Conservation (phyloP, 92 coral and sea anemone species). For the Scolanthus callimorphus region DNA sequence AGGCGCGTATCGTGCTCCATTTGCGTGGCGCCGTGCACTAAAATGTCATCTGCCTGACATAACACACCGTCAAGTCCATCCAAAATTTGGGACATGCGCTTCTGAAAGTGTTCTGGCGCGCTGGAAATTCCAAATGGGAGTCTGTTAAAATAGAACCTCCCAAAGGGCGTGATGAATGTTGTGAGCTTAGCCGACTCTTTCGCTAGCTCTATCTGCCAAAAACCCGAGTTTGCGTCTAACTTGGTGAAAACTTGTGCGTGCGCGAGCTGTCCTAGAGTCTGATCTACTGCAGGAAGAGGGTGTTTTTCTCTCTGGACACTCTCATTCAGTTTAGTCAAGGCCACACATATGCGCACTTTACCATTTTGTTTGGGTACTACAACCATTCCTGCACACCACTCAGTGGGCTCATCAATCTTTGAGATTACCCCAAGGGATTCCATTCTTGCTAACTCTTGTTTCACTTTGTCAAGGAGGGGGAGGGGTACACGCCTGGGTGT, state of each 20-base stretch:
- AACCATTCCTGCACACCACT: slow-evolving; percentile 22
- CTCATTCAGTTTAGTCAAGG: slow-evolving; percentile 36
- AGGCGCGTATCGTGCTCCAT: no score
- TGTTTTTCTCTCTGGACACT: slow-evolving; percentile 29
- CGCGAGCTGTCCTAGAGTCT: slow-evolving; percentile 38
- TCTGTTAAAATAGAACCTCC: slow-evolving; percentile 26
- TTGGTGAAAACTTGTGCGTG: slow-evolving; percentile 31
- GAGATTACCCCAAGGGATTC: slow-evolving; percentile 17
- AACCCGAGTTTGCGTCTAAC: slow-evolving; percentile 50
- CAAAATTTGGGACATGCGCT: slow-evolving; percentile 24
- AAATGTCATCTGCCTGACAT: slow-evolving; percentile 33
- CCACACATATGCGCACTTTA: slow-evolving; percentile 26
- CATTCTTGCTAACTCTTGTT: slow-evolving; percentile 15
- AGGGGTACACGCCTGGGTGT: slow-evolving; percentile 33
- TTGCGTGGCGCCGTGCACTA: no score
- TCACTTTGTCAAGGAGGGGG: slow-evolving; percentile 18
- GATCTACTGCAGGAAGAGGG: slow-evolving; percentile 43
- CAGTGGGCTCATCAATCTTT: slow-evolving; percentile 28
- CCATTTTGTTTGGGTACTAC: slow-evolving; percentile 44
- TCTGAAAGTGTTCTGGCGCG: slow-evolving; percentile 47
- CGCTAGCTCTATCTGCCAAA: slow-evolving; percentile 22
- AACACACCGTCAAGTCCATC: slow-evolving; percentile 25
- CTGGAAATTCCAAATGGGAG: slow-evolving; percentile 25
- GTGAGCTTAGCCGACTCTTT: slow-evolving; percentile 27
- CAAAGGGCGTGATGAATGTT: slow-evolving; percentile 30